These are phyloP conservation scores for Planococcus citri DNA, from an alignment of 1,140 invertebrate species.

Conservation along the genomic window DNA sequence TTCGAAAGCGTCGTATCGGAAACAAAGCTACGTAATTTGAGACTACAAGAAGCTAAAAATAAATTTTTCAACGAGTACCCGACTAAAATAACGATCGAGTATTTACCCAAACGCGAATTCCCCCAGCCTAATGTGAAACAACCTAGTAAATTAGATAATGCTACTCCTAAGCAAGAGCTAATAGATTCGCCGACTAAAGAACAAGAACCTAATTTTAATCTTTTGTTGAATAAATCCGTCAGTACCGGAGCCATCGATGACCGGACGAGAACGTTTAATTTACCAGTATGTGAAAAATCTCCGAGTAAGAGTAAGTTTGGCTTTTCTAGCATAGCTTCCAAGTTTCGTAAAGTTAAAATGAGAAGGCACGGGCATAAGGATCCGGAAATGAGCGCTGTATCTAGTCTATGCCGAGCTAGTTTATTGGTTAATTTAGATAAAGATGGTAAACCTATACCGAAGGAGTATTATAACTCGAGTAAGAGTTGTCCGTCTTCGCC, in stretches of 20 bases:
- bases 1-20: conserved; percentile 9
- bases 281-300: conserved; percentile 9
- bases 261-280: background rate
- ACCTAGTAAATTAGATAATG: background rate
- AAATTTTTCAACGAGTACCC: conserved; percentile 14
- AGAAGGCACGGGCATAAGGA: conserved; percentile 35
- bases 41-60: conserved; percentile 4
- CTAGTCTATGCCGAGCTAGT: conserved; percentile 51
- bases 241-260: conserved; percentile 40
- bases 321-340: conserved; percentile 48
- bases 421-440: conserved; percentile 42
- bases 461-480: conserved; percentile 25
- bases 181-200: background rate
- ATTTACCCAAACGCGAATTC: conserved; percentile 1
- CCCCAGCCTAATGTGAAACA: background rate
- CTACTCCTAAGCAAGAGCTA: background rate
- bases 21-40: background rate
- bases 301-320: conserved; percentile 36
- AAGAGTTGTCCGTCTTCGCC: conserved; percentile 32
- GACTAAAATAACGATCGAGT: background rate
- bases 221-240: conserved; percentile 46
- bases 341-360: conserved; percentile 43
- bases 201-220: conserved; percentile 15
- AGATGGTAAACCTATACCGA: conserved; percentile 16
- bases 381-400: conserved; percentile 41